Evolutionary conservation across 2,113 vertebrate genomes (phyloP).

Genomic region (Aleadryas rufinucha): DNA sequence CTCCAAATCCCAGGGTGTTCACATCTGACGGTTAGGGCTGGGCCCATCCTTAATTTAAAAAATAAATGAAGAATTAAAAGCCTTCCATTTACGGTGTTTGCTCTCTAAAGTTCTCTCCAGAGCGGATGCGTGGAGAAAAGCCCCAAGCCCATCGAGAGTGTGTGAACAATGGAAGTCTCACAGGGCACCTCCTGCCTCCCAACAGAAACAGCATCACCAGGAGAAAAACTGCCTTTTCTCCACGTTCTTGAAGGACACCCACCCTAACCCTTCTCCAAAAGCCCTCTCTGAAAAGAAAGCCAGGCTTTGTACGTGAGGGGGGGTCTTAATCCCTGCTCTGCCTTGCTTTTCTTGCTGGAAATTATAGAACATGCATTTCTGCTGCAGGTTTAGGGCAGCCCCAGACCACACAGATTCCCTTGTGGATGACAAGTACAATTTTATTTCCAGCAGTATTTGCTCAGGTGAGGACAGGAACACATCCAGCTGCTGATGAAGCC

Average conservation of each 20-base stretch:
- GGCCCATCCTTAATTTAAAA: background rate
- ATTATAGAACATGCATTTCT: background rate
- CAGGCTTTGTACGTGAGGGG: background rate
- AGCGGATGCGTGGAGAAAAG: fast-evolving
- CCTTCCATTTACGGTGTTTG: background rate
- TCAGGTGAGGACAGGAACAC: background rate
- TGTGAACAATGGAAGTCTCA: background rate
- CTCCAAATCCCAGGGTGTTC: background rate
- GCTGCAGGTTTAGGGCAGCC: background rate
- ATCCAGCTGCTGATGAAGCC: background rate
- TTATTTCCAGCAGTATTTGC: background rate
- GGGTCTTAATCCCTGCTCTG: background rate
- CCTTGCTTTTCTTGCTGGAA: background rate
- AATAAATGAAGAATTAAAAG: background rate
- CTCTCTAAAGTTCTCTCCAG: background rate
- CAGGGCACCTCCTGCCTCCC: background rate
- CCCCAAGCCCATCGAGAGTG: fast-evolving
- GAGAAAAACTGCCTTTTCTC: background rate
- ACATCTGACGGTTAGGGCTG: background rate
- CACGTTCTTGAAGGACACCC: fast-evolving
- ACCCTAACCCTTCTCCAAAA: background rate
- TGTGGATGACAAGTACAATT: background rate
- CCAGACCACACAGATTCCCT: background rate
- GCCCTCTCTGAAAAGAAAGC: background rate
- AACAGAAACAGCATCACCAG: background rate